These are phyloP conservation scores for Diplazon laetatorius DNA, from an alignment of 2,888 invertebrate genomes.

Conservation along the genomic window DNA sequence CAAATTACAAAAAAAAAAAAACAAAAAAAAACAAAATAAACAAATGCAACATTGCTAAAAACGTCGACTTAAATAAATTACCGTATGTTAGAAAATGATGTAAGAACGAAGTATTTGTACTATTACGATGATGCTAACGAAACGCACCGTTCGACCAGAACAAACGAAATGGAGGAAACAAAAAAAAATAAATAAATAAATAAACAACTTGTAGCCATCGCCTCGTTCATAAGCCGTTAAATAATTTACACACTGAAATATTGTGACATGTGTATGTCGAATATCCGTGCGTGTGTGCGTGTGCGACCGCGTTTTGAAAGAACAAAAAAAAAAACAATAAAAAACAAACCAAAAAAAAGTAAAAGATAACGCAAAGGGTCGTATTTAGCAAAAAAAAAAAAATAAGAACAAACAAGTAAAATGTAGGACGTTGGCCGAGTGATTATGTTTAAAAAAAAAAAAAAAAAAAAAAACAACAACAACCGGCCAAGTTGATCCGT, in stretches of 20 bases:
- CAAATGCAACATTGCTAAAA: conserved; percentile 65
- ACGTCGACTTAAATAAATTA: conserved; percentile 61
- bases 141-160: conserved; percentile 13
- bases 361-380: not conserved
- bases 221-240: conserved; percentile 60
- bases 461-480: conserved; percentile 20
- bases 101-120: conserved; percentile 24
- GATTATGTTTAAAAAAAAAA: conserved; percentile 2
- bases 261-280: conserved; percentile 57
- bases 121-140: conserved; percentile 13
- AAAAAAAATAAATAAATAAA: conserved; percentile 28
- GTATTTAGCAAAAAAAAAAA: not conserved
- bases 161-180: not conserved
- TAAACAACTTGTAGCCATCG: conserved; percentile 61
- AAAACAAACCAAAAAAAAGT: not conserved
- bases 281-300: conserved; percentile 48
- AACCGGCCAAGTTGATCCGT: too few species aligned
- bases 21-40: conserved; percentile 56
- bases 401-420: conserved; percentile 18
- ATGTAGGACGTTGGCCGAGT: not conserved
- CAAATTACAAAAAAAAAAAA: conserved; percentile 61
- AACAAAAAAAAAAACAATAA: not conserved
- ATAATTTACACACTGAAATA: conserved; percentile 56
- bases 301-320: conserved; percentile 22
- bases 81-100: conserved; percentile 50